phyloP scores from a whole-genome alignment of 2,888 invertebrate species.

The Acanthacorydalis orientalis region DNA sequence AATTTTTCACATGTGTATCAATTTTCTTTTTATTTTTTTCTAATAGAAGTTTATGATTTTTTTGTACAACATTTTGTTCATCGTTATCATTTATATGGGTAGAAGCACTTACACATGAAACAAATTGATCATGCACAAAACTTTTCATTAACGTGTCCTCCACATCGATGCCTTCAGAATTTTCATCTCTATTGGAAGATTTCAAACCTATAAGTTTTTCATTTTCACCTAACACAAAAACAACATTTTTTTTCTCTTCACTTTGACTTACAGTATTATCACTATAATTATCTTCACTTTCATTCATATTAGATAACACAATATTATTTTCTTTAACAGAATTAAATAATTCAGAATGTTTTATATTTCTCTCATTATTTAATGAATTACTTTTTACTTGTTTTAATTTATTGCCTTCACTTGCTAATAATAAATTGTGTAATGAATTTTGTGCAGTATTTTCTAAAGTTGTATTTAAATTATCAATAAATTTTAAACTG shows the following conservation, averaged over 20 bases:
- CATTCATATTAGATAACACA: neutral
- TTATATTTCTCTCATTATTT: neutral
- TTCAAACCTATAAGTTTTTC: slow-evolving; percentile 49
- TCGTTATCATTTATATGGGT: too few relatives aligned
- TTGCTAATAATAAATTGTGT: too few relatives aligned
- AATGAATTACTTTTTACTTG: neutral
- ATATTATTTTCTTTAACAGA: neutral
- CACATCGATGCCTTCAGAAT: too few relatives aligned
- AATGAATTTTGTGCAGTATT: too few relatives aligned
- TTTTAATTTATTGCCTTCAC: too few relatives aligned
- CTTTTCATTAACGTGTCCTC: too few relatives aligned
- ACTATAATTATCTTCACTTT: neutral
- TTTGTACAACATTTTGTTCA: too few relatives aligned
- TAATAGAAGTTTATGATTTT: slow-evolving; percentile 6
- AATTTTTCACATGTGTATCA: neutral
- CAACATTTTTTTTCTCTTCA: slow-evolving; percentile 23
- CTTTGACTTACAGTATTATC: neutral
- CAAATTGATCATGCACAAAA: too few relatives aligned
- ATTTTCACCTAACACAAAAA: slow-evolving; percentile 56
- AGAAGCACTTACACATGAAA: too few relatives aligned
- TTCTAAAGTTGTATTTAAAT: too few relatives aligned
- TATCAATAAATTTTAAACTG: neutral
- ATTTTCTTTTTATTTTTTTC: neutral
- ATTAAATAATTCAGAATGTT: neutral
- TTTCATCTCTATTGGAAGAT: slow-evolving; percentile 17